Base-by-base conservation (phyloP, 2,113 vertebrate species). In the Melanocharis versteri region DNA sequence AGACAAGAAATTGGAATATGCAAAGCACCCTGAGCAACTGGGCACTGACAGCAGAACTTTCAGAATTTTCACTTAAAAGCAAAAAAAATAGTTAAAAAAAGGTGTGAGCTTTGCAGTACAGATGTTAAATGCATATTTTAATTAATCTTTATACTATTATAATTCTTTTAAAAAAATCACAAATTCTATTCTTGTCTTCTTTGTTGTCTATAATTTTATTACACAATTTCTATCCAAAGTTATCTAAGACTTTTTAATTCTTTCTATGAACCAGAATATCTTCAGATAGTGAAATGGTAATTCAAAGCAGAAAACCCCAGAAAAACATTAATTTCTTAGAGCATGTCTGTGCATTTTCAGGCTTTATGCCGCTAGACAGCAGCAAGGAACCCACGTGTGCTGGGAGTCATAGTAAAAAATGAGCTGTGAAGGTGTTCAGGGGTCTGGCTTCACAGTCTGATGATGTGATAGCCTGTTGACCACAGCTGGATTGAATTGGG, bases 161-260 rank as follows among this genome's bases (percentile, higher is more conserved):
- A 56, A 27, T 37, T 45, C 1, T 88, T 79, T 5, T 0, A 1
- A 26, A n/a, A 61, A 66, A 40, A 4, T 11, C 15, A 76, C 1
- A 31, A 53, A 24, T 33, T 33, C 4, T 35, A 35, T 48, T 57
- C 4, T 65, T 53, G 1, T 47, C 11, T 15, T 58, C 7, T 60
- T 64, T 53, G 5, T 33, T 83, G 31, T 44, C 6, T 84, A 17
- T 44, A 7, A 53, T 84, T 81, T 83, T 71, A 39, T 44, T 69
- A 27, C 3, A 44, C 13, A 48, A 44, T 51, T 86, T 86, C 23
- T 48, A 28, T 37, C 7, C 13, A 24, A 80, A 81, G 7, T 48
- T 57, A 66, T 12, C 17, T 13, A 44, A 44, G 22, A 53, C 3
- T 5, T 83, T 89, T 31, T 15, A 53, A 19, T 66, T 82, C 13